Percentiles rank a stretch among this genome's conserved stretches.
phyloP scores from a whole-genome alignment of 37 sponge, comb jelly and placozoan genomes.

The Crambe crambe region DNA sequence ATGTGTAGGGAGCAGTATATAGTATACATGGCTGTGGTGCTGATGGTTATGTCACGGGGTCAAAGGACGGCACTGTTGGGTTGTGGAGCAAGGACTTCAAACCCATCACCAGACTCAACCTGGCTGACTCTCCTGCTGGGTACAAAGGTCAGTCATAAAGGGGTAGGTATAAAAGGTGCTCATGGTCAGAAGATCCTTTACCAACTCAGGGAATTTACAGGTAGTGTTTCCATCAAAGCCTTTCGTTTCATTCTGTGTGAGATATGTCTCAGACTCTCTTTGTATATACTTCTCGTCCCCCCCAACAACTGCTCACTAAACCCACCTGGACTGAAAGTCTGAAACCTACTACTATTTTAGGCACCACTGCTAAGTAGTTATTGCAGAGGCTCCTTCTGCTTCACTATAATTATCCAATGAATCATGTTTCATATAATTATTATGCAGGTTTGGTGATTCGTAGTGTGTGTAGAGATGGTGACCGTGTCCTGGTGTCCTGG shows the following conservation, averaged over 20 bases:
- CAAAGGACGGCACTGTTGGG: conserved; percentile 81
- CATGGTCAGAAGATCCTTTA: too few species aligned
- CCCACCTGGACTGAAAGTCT: too few species aligned
- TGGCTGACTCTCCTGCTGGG: conserved; percentile 59
- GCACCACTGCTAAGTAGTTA: neutral
- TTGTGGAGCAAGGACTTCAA: conserved; percentile 82
- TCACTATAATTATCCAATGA: neutral
- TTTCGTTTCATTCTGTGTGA: too few species aligned
- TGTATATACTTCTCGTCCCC: neutral
- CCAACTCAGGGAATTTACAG: too few species aligned
- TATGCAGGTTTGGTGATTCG: conserved; percentile 68
- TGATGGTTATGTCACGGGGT: conserved; percentile 91
- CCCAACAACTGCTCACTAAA: too few species aligned
- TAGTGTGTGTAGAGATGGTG: conserved; percentile 82
- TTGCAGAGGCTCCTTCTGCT: neutral
- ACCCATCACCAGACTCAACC: conserved; percentile 71
- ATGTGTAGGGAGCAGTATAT: conserved; percentile 73
- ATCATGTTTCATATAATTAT: too few species aligned
- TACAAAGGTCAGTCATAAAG: conserved; percentile 79
- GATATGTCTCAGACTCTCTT: neutral
- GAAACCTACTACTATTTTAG: too few species aligned
- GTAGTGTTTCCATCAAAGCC: too few species aligned
- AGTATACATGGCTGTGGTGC: conserved; percentile 47
- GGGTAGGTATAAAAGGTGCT: too few species aligned
- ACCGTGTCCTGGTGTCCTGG: conserved; percentile 83